Conservation (phyloP, 2,888 invertebrate species). For the Phortica magna region DNA sequence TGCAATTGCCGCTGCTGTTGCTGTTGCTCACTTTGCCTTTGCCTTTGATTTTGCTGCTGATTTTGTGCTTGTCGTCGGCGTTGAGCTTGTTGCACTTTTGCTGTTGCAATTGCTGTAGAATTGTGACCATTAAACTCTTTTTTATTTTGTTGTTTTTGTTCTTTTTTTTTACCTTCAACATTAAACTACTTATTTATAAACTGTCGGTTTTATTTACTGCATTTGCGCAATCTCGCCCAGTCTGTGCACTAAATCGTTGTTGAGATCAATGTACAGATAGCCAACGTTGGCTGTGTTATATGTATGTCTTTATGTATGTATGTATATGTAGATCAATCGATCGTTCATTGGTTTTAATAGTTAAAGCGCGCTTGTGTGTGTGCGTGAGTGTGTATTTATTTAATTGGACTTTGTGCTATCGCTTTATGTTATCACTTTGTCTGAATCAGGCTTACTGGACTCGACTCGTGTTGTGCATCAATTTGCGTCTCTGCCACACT, state of each 20-base stretch:
- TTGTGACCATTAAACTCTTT: slow-evolving; percentile 26
- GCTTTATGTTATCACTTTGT: not conserved
- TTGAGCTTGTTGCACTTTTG: not conserved
- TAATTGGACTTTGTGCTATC: slow-evolving; percentile 15
- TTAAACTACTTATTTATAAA: slow-evolving; percentile 25
- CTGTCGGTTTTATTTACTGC: slow-evolving; percentile 31
- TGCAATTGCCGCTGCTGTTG: not conserved
- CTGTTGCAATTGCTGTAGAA: not conserved
- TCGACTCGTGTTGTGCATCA: not conserved
- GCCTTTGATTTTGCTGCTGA: not conserved
- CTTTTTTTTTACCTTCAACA: not conserved
- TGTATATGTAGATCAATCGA: slow-evolving; percentile 4
- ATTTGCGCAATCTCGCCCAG: slow-evolving; percentile 32
- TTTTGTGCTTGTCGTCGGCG: not conserved
- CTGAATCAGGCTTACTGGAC: not conserved
- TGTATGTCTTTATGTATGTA: not conserved
- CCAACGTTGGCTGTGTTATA: not conserved
- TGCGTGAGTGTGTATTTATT: not conserved
- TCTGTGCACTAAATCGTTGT: slow-evolving; percentile 25
- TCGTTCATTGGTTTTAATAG: not conserved
- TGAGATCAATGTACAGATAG: slow-evolving; percentile 26
- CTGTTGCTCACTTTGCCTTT: too few relatives aligned
- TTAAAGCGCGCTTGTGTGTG: not conserved
- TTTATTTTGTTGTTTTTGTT: not conserved
- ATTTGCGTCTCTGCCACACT: not conserved